These are phyloP conservation scores for Acanthosepion lycidas DNA, from an alignment of 2,888 invertebrate genomes.

Conservation along the genomic window DNA sequence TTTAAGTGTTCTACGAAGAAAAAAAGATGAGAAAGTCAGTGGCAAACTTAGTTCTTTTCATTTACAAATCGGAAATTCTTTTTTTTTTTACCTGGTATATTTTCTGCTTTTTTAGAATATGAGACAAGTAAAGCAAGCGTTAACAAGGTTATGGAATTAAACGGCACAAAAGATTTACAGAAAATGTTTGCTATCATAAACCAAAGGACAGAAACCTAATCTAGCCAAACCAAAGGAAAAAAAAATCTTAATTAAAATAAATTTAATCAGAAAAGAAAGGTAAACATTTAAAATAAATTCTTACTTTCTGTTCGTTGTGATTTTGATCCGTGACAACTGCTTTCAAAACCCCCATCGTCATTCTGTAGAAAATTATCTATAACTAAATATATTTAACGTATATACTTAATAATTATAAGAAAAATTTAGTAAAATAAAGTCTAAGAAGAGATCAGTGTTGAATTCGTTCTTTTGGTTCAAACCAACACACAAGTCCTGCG, in stretches of 20 bases:
- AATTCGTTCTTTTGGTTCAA: not conserved
- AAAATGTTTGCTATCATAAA: no score
- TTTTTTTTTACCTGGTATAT: no score
- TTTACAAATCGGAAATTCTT: no score
- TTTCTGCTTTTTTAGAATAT: no score
- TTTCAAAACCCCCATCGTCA: conserved; percentile 44
- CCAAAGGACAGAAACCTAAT: no score
- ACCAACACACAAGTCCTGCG: not conserved
- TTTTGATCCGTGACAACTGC: conserved; percentile 44
- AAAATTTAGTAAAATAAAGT: not conserved
- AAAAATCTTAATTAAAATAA: not conserved
- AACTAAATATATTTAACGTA: not conserved
- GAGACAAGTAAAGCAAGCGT: no score
- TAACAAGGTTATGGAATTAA: no score
- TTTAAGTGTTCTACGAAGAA: no score
- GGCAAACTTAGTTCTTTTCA: no score
- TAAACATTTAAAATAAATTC: not conserved
- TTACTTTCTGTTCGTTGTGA: conserved; percentile 45
- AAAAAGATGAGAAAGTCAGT: no score
- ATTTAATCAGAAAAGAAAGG: not conserved
- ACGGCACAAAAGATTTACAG: no score
- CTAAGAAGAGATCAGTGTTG: not conserved
- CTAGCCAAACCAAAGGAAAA: no score
- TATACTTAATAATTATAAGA: not conserved
- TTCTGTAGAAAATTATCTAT: not conserved